Evolutionary conservation across 2,888 invertebrate species (phyloP).

Genomic region (Sialis lutaria): DNA sequence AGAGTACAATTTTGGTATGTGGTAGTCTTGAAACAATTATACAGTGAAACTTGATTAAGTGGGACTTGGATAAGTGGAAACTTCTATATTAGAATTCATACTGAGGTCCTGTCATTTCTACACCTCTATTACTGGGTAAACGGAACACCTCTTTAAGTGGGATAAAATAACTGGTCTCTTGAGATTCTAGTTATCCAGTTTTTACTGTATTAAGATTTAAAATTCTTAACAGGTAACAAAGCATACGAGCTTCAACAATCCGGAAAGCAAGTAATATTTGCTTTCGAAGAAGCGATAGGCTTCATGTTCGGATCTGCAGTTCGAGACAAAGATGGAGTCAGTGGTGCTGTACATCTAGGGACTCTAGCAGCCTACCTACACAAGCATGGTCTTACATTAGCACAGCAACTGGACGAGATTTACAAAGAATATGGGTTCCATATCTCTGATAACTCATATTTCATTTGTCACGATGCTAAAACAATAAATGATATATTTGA

Average conservation of each 20-base stretch:
- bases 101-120: too few relatives aligned
- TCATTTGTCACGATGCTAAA: constrained; percentile 59
- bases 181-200: constrained; percentile 4
- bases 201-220: constrained; percentile 1
- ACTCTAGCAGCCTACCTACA: constrained; percentile 59
- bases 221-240: constrained; percentile 41
- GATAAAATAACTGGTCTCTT: too few relatives aligned
- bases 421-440: constrained; percentile 82
- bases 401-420: constrained; percentile 50
- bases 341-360: constrained; percentile 65
- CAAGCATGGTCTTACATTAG: constrained; percentile 34
- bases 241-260: constrained; percentile 50
- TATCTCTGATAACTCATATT: constrained; percentile 75
- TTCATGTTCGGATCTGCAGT: constrained; percentile 86
- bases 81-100: too few relatives aligned
- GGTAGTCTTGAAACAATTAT: not conserved
- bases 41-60: too few relatives aligned
- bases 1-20: not conserved
- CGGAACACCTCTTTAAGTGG: too few relatives aligned
- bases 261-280: constrained; percentile 70
- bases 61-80: too few relatives aligned
- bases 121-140: too few relatives aligned
- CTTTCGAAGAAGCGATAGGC: constrained; percentile 97
- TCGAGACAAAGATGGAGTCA: constrained; percentile 92
- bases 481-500: constrained; percentile 62